Evolutionary conservation across 2,797 vertebrate species (phyloP), one percentile per base, ranked within the genome.

Genomic region (Betta splendens): DNA sequence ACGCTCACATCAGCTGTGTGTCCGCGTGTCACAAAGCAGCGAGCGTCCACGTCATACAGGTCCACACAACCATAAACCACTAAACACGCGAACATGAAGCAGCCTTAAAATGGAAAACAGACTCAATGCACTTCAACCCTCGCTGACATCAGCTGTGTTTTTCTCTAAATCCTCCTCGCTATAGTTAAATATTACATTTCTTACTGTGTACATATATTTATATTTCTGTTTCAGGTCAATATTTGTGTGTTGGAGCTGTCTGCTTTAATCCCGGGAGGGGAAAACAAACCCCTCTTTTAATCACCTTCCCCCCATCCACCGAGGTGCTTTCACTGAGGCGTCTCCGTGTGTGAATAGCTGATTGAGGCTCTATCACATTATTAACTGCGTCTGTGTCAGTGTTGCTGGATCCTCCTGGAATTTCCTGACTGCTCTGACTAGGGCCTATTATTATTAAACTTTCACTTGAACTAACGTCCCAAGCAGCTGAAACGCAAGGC

Each of bases 391-490:
- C 77, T 68, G 79, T 75, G 70, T 72, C 59, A 49, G 59, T 66
- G 57, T 59, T 48, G n/a, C 59, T 9, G 56, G 40, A 37, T 71
- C 75, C 78, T 77, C 44, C 59, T 74, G 68, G 65, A 83, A 69
- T 76, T 64, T 65, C 85, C 75, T 16, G 47, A 71, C 69, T 70
- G 65, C 56, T 82, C 65, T 38, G 77, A 68, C 72, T 65, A 63
- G 79, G 73, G 73, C 64, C 71, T 64, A 50, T 78, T 72, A 72
- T 80, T 81, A 87, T 81, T 83, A 81, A 83, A 81, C 79, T 84
- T 85, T 79, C 68, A 79, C 81, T 83, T 61, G 61, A 81, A 73
- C 63, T 72, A 79, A 73, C 59, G 75, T 82, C 73, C 75, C 77
- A 61, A 79, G 83, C 69, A 80, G 78, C 79, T 63, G 65, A 80